These are phyloP conservation scores for Stercorarius parasiticus DNA, from an alignment of 2,113 vertebrate species.

Conservation along the genomic window DNA sequence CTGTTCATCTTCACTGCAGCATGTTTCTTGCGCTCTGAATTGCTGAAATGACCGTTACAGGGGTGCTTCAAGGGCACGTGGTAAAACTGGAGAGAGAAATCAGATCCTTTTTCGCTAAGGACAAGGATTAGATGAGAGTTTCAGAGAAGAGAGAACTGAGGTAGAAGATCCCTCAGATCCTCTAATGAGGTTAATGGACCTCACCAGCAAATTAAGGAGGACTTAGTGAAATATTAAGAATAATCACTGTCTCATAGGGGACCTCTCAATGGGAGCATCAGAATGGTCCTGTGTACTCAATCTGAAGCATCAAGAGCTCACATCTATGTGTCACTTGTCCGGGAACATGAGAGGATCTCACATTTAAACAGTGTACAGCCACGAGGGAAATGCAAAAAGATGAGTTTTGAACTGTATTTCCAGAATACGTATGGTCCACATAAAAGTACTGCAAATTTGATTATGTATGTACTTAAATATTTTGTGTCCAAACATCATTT, in stretches of 20 bases:
- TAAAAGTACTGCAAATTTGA: not conserved
- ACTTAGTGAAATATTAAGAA: not conserved
- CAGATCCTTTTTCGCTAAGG: not conserved
- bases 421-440: not conserved
- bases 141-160: not conserved
- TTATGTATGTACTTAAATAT: not conserved
- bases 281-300: not conserved
- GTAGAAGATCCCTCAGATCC: not conserved
- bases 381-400: not conserved
- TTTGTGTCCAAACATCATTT: not conserved
- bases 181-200: not conserved
- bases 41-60: not conserved
- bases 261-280: not conserved
- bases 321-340: not conserved
- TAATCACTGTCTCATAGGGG: not conserved
- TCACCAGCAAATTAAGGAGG: not conserved
- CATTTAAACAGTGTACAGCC: not conserved
- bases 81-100: not conserved
- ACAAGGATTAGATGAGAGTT: not conserved
- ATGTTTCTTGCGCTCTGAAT: not conserved
- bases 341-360: not conserved
- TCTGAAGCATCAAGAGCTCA: not conserved
- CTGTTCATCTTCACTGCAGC: not conserved
- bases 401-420: not conserved
- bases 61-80: not conserved